Conservation (phyloP, 2,888 invertebrate species). For the Mythimna ferrago region DNA sequence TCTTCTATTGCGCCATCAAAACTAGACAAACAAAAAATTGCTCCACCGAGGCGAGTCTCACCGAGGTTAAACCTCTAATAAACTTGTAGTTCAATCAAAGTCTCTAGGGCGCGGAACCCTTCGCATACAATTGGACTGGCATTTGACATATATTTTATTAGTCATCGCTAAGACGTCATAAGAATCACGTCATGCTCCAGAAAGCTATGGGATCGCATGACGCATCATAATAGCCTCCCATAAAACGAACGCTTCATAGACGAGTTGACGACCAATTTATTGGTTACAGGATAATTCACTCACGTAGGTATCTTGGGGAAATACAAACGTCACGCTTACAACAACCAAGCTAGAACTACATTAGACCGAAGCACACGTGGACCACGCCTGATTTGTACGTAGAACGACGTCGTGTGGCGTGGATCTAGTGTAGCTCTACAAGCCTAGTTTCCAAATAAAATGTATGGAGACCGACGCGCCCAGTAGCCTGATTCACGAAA, state of each 20-base stretch:
- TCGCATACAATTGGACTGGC: neutral
- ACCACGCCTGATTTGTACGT: too few species aligned
- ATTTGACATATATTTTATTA: neutral
- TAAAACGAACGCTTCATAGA: conserved; percentile 22
- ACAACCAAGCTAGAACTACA: too few species aligned
- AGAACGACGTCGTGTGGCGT: too few species aligned
- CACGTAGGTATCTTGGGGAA: neutral
- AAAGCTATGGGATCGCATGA: conserved; percentile 24
- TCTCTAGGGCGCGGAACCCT: neutral
- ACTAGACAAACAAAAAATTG: too few species aligned
- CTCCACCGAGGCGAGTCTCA: too few species aligned
- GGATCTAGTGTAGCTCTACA: too few species aligned
- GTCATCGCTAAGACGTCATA: conserved; percentile 31
- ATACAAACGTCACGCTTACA: neutral
- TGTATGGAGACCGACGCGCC: too few species aligned
- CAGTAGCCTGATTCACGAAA: too few species aligned
- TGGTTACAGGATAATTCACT: too few species aligned
- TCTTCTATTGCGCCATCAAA: too few species aligned
- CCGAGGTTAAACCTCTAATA: neutral
- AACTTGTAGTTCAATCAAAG: neutral
- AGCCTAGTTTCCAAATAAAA: too few species aligned
- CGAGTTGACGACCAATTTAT: neutral
- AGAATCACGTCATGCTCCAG: conserved; percentile 3
- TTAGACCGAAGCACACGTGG: too few species aligned
- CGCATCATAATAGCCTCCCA: conserved; percentile 12